These are phyloP conservation scores for Rhagonycha fulva DNA, from an alignment of 2,888 invertebrate genomes.

Conservation along the genomic window DNA sequence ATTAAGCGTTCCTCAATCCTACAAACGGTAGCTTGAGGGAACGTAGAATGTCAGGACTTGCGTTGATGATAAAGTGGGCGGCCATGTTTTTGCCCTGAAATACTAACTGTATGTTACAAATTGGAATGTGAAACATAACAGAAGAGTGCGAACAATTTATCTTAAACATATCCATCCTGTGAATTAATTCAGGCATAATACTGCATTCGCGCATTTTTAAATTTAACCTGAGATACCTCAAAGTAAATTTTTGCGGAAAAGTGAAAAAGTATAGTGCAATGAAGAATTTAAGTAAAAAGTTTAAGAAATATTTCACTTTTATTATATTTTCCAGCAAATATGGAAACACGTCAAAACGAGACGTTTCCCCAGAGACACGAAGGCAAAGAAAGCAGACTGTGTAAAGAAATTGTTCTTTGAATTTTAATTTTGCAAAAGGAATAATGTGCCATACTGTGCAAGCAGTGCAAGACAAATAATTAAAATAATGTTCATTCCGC, in stretches of 20 bases:
- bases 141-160: slow-evolving; percentile 12
- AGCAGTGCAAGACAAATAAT: not conserved
- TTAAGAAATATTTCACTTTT: slow-evolving; percentile 13
- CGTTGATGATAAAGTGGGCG: slow-evolving; percentile 47
- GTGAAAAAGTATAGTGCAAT: not conserved
- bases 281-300: slow-evolving; percentile 2
- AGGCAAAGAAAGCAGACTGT: slow-evolving; percentile 20
- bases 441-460: not conserved
- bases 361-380: slow-evolving; percentile 18
- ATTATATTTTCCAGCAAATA: slow-evolving; percentile 23
- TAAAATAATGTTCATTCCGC: not conserved
- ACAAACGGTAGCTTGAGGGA: slow-evolving; percentile 32
- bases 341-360: slow-evolving; percentile 28
- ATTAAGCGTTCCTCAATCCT: slow-evolving; percentile 31
- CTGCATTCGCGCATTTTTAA: not conserved
- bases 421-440: slow-evolving; percentile 17
- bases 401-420: slow-evolving; percentile 26
- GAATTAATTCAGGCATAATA: not conserved
- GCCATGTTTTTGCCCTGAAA: slow-evolving; percentile 46
- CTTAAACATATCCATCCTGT: slow-evolving; percentile 1
- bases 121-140: slow-evolving; percentile 18
- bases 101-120: slow-evolving; percentile 37
- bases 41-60: slow-evolving; percentile 41
- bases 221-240: not conserved
- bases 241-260: not conserved